Evolutionary conservation across 64 coral and sea anemone species (phyloP).

Genomic region (Stylophora pistillata): DNA sequence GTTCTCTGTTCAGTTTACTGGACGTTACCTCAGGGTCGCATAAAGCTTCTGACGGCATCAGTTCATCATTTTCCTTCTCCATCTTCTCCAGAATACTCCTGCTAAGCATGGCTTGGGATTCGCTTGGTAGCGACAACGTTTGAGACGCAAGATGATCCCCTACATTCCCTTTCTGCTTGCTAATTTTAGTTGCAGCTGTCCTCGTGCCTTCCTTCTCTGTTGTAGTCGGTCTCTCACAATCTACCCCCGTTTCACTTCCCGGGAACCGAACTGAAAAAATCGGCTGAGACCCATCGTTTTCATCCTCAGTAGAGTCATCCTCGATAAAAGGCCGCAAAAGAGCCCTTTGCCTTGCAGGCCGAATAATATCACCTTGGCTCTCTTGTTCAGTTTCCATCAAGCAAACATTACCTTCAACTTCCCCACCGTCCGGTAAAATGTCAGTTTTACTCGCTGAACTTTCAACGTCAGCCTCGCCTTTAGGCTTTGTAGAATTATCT

Average conservation of each 20-base stretch:
- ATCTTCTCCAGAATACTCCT: slow-evolving; percentile 29
- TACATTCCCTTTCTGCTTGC: neutral
- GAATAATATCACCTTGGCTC: slow-evolving; percentile 1
- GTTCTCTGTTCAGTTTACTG: neutral
- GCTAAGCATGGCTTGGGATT: slow-evolving; percentile 3
- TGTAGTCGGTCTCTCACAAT: neutral
- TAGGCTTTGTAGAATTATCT: neutral
- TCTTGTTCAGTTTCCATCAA: neutral
- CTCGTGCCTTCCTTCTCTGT: neutral
- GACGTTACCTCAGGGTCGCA: neutral
- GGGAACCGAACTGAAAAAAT: neutral
- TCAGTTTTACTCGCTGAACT: neutral
- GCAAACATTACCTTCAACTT: neutral
- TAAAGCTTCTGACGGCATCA: neutral
- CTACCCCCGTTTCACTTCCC: neutral
- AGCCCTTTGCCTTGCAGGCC: neutral
- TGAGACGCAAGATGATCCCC: neutral
- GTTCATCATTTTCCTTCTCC: neutral
- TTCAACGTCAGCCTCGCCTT: neutral
- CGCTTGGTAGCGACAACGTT: neutral
- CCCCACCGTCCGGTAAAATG: neutral
- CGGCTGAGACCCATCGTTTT: neutral
- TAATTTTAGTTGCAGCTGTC: too few species aligned
- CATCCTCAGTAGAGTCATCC: slow-evolving; percentile 46
- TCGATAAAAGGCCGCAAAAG: neutral